These are phyloP conservation scores for Lithobius niger DNA, from an alignment of 1,140 invertebrate genomes.

Conservation along the genomic window DNA sequence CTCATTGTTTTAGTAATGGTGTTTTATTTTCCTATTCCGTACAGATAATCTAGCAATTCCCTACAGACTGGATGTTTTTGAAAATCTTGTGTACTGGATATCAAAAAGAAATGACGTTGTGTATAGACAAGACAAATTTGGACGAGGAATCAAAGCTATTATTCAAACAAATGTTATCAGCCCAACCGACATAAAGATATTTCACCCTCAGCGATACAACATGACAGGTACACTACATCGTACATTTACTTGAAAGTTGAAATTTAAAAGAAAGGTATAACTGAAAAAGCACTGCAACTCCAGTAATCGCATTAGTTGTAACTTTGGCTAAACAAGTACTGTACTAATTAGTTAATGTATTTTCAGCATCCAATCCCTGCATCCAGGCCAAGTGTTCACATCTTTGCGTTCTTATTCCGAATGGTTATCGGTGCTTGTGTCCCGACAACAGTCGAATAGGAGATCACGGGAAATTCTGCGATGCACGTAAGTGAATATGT, in stretches of 20 bases:
- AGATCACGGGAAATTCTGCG: constrained; percentile 43
- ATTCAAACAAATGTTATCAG: constrained; percentile 63
- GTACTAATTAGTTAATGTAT: constrained; percentile 5
- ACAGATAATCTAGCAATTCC: no score
- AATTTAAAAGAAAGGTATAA: constrained; percentile 15
- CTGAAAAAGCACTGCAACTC: no score
- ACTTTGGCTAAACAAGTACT: no score
- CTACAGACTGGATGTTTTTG: constrained; percentile 81
- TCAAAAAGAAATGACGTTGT: constrained; percentile 70
- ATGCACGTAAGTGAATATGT: constrained; percentile 52
- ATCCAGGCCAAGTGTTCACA: constrained; percentile 61
- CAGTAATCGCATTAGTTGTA: no score
- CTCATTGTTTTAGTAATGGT: no score
- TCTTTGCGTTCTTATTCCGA: constrained; percentile 76
- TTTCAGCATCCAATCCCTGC: constrained; percentile 45
- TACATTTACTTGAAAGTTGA: not conserved
- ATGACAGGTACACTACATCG: constrained; percentile 30
- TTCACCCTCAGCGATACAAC: constrained; percentile 63
- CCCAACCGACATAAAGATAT: constrained; percentile 61
- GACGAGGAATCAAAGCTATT: constrained; percentile 71
- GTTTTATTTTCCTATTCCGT: no score
- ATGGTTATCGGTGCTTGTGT: constrained; percentile 72
- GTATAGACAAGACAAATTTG: constrained; percentile 85
- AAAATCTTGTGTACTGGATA: constrained; percentile 78
- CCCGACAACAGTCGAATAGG: constrained; percentile 47